These are phyloP conservation scores for Progne subis DNA, from an alignment of 2,113 vertebrate species.

Conservation along the genomic window DNA sequence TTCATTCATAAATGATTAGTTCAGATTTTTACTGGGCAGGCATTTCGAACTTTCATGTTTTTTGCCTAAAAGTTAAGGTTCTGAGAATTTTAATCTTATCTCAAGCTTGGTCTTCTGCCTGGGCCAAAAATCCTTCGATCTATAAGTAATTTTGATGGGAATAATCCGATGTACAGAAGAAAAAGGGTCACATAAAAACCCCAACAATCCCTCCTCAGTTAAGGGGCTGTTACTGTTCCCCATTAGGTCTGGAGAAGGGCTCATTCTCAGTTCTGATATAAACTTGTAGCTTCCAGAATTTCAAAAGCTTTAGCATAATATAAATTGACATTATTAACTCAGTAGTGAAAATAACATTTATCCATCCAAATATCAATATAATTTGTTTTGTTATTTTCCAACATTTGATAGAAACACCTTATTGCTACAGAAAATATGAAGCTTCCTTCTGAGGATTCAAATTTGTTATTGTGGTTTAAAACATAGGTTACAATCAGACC, in stretches of 20 bases:
- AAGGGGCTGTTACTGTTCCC: neutral
- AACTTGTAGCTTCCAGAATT: neutral
- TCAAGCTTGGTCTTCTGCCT: neutral
- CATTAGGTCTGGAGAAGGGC: neutral
- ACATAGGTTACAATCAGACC: neutral
- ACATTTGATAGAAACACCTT: neutral
- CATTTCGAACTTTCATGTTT: neutral
- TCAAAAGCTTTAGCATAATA: neutral
- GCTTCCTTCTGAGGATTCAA: neutral
- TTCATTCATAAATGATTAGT: neutral
- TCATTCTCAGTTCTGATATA: neutral
- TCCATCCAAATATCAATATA: neutral
- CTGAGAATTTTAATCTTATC: neutral
- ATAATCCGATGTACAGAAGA: neutral
- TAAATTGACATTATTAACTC: neutral
- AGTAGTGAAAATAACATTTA: neutral
- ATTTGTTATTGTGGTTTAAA: neutral
- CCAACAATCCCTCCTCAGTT: neutral
- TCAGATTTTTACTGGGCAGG: neutral
- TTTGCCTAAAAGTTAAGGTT: neutral
- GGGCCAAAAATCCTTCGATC: neutral
- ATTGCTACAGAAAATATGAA: neutral
- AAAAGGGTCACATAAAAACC: neutral
- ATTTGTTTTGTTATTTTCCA: neutral
- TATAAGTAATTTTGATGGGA: neutral